These are phyloP conservation scores for Amphiprion clarkii DNA, from an alignment of 2,797 vertebrate genomes.

Conservation along the genomic window DNA sequence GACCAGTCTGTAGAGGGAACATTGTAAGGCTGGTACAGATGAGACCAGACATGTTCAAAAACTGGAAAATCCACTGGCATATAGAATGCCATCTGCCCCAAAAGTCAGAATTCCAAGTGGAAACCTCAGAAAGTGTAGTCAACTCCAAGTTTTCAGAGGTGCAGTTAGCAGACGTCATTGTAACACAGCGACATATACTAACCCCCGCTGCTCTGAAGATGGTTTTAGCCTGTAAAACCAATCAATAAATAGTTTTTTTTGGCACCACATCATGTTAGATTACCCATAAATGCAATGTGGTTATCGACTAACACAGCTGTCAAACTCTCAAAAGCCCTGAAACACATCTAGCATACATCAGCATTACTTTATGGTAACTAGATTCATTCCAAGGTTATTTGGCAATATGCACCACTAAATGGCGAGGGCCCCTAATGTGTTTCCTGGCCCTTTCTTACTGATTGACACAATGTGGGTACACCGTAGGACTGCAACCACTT, in stretches of 20 bases:
- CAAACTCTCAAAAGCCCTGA: neutral
- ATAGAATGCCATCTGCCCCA: neutral
- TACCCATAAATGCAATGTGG: neutral
- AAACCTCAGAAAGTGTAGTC: neutral
- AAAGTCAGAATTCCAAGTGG: neutral
- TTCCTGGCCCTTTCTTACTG: neutral
- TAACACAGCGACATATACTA: neutral
- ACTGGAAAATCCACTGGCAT: conserved; percentile 14
- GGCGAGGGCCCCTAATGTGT: neutral
- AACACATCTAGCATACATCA: neutral
- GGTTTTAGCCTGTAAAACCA: neutral
- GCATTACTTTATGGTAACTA: neutral
- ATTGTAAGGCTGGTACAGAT: conserved; percentile 33
- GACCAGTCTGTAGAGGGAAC: conserved; percentile 28
- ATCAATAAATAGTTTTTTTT: neutral
- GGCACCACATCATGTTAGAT: neutral
- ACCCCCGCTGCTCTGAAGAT: neutral
- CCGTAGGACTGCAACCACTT: no score
- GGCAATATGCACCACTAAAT: neutral
- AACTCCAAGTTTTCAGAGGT: neutral
- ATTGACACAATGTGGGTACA: neutral
- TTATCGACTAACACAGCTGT: neutral
- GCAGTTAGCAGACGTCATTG: neutral
- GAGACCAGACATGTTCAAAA: conserved; percentile 26
- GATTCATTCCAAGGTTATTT: neutral